Base-by-base conservation (phyloP, 2,888 invertebrate genomes). In the Crioceris asparagi region DNA sequence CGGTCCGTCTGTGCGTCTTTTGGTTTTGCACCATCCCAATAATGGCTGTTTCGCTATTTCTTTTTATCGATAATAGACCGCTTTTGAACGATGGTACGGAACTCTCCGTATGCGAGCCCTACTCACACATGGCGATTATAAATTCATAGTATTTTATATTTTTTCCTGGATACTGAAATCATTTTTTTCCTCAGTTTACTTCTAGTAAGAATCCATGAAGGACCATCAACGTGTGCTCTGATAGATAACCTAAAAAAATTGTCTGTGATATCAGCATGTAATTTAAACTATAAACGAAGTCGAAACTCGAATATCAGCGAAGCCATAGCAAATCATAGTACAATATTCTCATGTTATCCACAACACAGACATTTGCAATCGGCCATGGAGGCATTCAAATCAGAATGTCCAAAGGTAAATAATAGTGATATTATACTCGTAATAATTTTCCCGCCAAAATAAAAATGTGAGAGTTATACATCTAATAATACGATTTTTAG, bases 261-360 rank as follows among this genome's bases (percentile, higher is more conserved):
- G 1, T 69, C 74, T 41, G 52, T 72, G 5, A 59, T 82, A 2
- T 68, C 71, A 1, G 71, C 74, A 49, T 67, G 67, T 11, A 83
- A 83, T 70, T 68, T 83, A 36, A 36, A 49, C 71, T 77, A 56
- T 74, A 73, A 64, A 62, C 14, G 7, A 2, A 74, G 44, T 53
- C 56, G 68, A 2, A 65, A 66, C 36, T 66, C 62, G 44, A 66
- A 59, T 46, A 69, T 79, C 52, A 72, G 70, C 1, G 68, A 72
- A 18, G 74, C 72, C 33, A 65, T 75, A 39, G 79, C 71, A 2
- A 76, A 75, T 3, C 79, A 81, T 46, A 69, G 69, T 35, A 70
- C 75, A 1, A 60, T 65, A 43, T 74, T 82, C 46, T 75, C 79
- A 0, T 69, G 68, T 52, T 73, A 73, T 46, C 76, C 82, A 1